Base-by-base conservation (phyloP, 2,888 invertebrate genomes). In the Uloborus plumipes region DNA sequence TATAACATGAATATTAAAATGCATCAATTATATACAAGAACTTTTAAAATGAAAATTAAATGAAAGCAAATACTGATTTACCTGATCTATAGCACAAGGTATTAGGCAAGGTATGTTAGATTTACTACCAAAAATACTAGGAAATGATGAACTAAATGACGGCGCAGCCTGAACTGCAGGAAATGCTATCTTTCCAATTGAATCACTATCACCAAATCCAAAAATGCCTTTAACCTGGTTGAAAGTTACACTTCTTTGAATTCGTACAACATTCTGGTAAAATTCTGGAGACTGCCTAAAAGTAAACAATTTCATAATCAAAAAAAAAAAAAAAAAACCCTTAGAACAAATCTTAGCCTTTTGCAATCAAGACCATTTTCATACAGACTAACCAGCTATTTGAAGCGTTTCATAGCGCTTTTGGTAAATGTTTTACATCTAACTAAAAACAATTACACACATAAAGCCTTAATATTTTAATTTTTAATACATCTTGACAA, bases 201-300 rank as follows among this genome's bases (percentile, higher is more conserved):
- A 93, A 90, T 97, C 97, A 84, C 96, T 96, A 87, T 98, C 98
- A 0, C 94, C 94, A 88, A 99, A 99, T 0, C 99, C 99, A 89
- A 99, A 99, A 86, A 99, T 99, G 6, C 97, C 97, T 89, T 97
- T 97, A 1, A 96, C 97, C 90, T 99, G 99, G 90, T 99, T 99
- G 88, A 94, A 97, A 0, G 98, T 99, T 18, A 99, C 97, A 87
- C 94, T 94, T 89, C 94, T 97, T 89, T 98, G 97, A 88, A 99
- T 94, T 86, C 94, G 91, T 39, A 95, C 92, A 91, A 99, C 94
- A 88, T 97, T 99, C 87, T 93, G 94, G 89, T 98, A 99, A 90
- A 99, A 97, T 14, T 94, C 94, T 59, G 96, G 94, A 88, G 94
- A 93, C 89, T 94, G 93, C 0, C 96, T 96, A 89, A 0, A 91